Evolutionary conservation across 2,888 invertebrate genomes (phyloP), one percentile per base, ranked within the genome.

Genomic region (Liodrosophila aerea): DNA sequence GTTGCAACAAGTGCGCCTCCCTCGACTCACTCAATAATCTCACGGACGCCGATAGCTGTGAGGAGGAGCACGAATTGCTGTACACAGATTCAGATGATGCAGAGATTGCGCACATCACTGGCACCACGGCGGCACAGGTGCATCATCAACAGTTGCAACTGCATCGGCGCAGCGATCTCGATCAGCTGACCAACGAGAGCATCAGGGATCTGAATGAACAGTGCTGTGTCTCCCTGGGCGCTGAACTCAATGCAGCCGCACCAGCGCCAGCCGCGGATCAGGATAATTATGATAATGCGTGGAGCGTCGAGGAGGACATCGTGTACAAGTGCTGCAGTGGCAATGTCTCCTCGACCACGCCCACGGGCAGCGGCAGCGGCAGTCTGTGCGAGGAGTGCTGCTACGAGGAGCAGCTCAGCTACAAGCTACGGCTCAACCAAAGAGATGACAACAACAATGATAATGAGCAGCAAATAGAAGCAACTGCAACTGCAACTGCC

Each of bases 1-100:
- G n/a, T n/a, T 65, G 69, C 51, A 58, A 58, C 22, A 82, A 85
- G 8, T 83, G 77, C 52, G 92, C 93, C 41, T 94, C 93, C 1
- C 88, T 94, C 45, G 94, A 94, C 86, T 93, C 93, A 66, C 91
- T 94, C 27, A 94, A 93, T 60, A 94, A 94, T 89, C 92, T 94
- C 3, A 94, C 94, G 0, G 93, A 93, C 76, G 92, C 92, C 39
- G 93, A 91, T 63, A 92, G 92, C 53, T 92, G 73, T 27, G 93
- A 93, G 81, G 93, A 92, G 30, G 93, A 92, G 30, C 73, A 76
- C 4, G 92, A 92, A 41, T 54, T 76, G 41, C 65, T 86, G 37
- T 76, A 93, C 85, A 92, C 93, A 2, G 93, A 93, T 82, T 94
- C 94, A 0, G 93, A 93, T 50, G 93, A 93, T 58, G 92, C 93